Evolutionary conservation across 2,888 invertebrate genomes (phyloP), one percentile per base, ranked within the genome.

Genomic region (Odontomyia ornata): DNA sequence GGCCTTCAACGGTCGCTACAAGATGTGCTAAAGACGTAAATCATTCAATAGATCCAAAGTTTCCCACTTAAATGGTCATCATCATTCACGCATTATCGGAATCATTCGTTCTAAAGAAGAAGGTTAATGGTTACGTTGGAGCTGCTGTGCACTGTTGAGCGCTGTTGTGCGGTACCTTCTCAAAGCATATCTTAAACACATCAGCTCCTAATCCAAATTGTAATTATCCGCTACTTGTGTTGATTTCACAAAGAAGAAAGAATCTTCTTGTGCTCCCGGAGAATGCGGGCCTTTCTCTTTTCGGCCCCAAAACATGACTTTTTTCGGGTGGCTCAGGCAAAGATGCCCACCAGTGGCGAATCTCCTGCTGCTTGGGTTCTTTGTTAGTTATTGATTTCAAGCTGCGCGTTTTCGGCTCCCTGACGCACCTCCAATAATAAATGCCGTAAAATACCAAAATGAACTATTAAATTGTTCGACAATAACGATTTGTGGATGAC

Each of bases 211-310:
- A 76, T 76, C 76, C 76, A 76, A 76, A 80, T 81, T 80, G 80
- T 81, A 81, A 81, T 81, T 81, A 81, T 80, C 80, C 80, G 81
- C 81, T 81, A 81, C 81, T 81, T 81, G 81, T 80, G 80, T 81
- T 81, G 79, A 81, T 77, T 80, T 80, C 79, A 76, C 78, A 3
- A 3, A n/a, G 64, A 77, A 78, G 77, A 52, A 67, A 76, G 56
- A 76, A 76, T 62, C 57, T 57, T 73, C 60, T 7, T 60, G 21
- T 46, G 69, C 69, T 27, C 47, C 47, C 69, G 25, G 23, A 36
- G 43, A 73, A 73, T 73, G 73, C 60, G 57, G 73, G 9, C 73
- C 73, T 73, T 73, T 73, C 73, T 73, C 73, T 69, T 69, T 69
- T 69, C 36, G 36, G 57, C 79, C 76, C 76, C 77, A 77, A 73